Percentiles rank a stretch among this genome's conserved stretches.
Conservation (phyloP, 2,888 invertebrate species). For the Kryphioiulus occultus region DNA sequence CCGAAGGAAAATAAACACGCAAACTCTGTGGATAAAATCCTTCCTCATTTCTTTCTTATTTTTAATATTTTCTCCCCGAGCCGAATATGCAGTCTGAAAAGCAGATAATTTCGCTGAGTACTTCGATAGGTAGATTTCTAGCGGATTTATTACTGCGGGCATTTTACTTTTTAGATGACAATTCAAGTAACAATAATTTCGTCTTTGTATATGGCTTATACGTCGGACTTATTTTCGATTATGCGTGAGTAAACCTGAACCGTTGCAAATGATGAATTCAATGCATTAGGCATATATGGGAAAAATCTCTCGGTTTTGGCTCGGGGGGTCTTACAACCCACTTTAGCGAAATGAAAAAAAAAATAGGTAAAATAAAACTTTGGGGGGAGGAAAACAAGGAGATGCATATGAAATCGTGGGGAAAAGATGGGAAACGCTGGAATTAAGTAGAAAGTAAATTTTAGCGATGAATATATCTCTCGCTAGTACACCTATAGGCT, state of each 20-base stretch:
- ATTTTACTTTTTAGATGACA: slow-evolving; percentile 5
- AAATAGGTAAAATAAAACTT: slow-evolving; percentile 34
- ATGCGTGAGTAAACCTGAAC: slow-evolving; percentile 32
- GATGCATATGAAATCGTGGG: background rate
- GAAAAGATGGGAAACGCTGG: background rate
- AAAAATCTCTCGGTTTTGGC: slow-evolving; percentile 32
- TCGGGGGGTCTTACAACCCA: slow-evolving; percentile 8
- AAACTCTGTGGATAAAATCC: background rate
- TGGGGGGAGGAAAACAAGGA: background rate
- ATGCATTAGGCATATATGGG: slow-evolving; percentile 31
- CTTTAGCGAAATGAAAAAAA: slow-evolving; percentile 42
- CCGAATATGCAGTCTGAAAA: background rate
- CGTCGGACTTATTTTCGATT: slow-evolving; percentile 5
- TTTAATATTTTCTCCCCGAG: background rate
- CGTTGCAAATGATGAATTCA: slow-evolving; percentile 37
- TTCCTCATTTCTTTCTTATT: background rate
- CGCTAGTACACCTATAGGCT: background rate
- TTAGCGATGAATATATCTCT: background rate
- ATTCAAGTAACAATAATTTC: slow-evolving; percentile 5
- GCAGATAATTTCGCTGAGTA: slow-evolving; percentile 5
- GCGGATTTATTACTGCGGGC: slow-evolving; percentile 5
- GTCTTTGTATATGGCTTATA: slow-evolving; percentile 5
- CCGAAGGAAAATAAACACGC: background rate
- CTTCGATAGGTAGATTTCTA: background rate
- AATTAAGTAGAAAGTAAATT: slow-evolving; percentile 41